phyloP scores from a whole-genome alignment of 2,888 invertebrate genomes.

The Chrysopilus asiliformis region DNA sequence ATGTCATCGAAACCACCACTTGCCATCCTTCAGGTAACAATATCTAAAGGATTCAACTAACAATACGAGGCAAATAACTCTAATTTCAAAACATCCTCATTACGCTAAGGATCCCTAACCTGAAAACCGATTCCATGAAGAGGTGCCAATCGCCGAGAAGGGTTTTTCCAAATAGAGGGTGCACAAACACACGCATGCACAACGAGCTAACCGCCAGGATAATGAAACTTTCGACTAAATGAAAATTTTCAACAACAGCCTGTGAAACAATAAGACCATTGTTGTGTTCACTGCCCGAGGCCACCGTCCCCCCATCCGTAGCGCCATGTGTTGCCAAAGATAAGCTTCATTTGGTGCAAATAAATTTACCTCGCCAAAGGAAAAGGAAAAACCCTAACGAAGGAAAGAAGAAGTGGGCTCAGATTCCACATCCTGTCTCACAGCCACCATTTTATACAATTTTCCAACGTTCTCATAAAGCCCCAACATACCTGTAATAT shows the following conservation, averaged over 20 bases:
- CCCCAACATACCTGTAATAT: not conserved
- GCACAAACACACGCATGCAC: no score
- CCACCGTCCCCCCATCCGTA: conserved; percentile 3
- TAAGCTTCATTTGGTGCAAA: conserved; percentile 13
- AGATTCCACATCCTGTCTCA: not conserved
- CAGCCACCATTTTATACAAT: no score
- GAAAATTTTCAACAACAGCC: not conserved
- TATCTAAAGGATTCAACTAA: not conserved
- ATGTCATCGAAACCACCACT: not conserved
- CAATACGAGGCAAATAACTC: not conserved
- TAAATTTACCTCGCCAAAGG: conserved; percentile 10
- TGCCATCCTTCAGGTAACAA: not conserved
- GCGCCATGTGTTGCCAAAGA: conserved; percentile 8
- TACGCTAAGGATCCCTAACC: no score
- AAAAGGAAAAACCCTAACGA: conserved; percentile 4
- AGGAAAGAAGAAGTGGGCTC: not conserved
- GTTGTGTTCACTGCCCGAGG: no score
- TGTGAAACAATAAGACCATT: not conserved
- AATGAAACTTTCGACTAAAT: not conserved
- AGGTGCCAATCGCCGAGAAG: no score
- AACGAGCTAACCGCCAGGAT: no score
- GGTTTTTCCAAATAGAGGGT: no score
- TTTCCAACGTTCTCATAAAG: no score
- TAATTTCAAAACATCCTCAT: not conserved
- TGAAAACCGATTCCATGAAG: no score